A percentile compares a stretch with the other conserved stretches of the same genome.
These are phyloP conservation scores for Helicoverpa assulta DNA, from an alignment of 2,888 invertebrate species.

Conservation along the genomic window DNA sequence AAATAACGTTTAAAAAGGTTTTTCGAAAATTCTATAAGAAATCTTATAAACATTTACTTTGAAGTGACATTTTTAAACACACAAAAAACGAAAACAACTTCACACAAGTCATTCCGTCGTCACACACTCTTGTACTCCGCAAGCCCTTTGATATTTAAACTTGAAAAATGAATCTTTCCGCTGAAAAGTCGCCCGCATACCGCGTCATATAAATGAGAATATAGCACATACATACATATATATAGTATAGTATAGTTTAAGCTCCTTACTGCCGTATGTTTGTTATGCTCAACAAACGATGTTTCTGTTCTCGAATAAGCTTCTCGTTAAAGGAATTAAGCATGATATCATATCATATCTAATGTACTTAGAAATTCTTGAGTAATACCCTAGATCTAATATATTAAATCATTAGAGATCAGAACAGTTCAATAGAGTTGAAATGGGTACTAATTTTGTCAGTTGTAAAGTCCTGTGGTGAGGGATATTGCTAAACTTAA, in stretches of 20 bases:
- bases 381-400: too few relatives aligned
- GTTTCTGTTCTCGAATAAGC: not conserved
- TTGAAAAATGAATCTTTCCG: slow-evolving; percentile 51
- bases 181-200: slow-evolving; percentile 47
- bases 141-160: slow-evolving; percentile 52
- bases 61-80: too few relatives aligned
- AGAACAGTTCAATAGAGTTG: not conserved
- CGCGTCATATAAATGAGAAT: slow-evolving; percentile 11
- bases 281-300: slow-evolving; percentile 1
- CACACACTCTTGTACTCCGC: slow-evolving; percentile 21
- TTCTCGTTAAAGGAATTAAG: not conserved
- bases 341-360: not conserved
- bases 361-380: too few relatives aligned
- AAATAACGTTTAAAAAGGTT: too few relatives aligned
- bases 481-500: too few relatives aligned
- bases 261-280: slow-evolving; percentile 1
- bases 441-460: too few relatives aligned
- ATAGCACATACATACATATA: not conserved
- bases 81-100: too few relatives aligned
- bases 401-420: not conserved
- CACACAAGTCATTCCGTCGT: not conserved
- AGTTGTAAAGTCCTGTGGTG: too few relatives aligned
- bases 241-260: not conserved
- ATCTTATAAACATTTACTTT: too few relatives aligned
- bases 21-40: too few relatives aligned